Evolutionary conservation across 2,888 invertebrate species (phyloP).

Genomic region (Minunthozetes semirufus): DNA sequence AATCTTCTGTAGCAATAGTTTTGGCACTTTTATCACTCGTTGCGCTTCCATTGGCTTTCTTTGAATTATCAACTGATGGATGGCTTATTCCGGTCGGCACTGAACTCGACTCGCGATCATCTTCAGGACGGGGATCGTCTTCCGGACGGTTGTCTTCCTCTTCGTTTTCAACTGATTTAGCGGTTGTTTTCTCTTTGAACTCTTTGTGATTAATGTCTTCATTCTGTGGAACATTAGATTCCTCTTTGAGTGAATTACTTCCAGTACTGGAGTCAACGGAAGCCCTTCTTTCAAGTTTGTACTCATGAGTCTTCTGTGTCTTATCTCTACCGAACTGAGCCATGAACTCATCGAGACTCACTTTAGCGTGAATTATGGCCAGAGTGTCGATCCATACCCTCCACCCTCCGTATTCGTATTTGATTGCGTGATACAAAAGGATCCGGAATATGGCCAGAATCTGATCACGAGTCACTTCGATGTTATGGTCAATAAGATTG

Average conservation of each 20-base stretch:
- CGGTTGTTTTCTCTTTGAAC: neutral
- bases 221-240: neutral
- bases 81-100: neutral
- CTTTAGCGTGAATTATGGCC: conserved; percentile 98
- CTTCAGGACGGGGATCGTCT: conserved; percentile 37
- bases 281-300: neutral
- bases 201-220: neutral
- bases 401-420: conserved; percentile 99
- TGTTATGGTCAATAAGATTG: conserved; percentile 58
- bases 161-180: conserved; percentile 36
- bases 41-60: conserved; percentile 46
- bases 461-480: conserved; percentile 91
- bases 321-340: conserved; percentile 33
- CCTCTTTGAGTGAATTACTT: conserved; percentile 26
- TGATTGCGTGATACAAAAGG: conserved; percentile 96
- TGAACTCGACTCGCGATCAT: conserved; percentile 31
- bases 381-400: conserved; percentile 99
- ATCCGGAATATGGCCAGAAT: conserved; percentile 95
- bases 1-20: conserved; percentile 40
- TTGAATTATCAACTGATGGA: conserved; percentile 47
- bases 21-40: conserved; percentile 13
- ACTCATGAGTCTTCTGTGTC: neutral
- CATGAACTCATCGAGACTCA: conserved; percentile 48
- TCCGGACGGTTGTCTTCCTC: conserved; percentile 34
- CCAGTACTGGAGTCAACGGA: neutral